phyloP scores from a whole-genome alignment of 2,888 invertebrate genomes.

The Athripsodes cinereus region DNA sequence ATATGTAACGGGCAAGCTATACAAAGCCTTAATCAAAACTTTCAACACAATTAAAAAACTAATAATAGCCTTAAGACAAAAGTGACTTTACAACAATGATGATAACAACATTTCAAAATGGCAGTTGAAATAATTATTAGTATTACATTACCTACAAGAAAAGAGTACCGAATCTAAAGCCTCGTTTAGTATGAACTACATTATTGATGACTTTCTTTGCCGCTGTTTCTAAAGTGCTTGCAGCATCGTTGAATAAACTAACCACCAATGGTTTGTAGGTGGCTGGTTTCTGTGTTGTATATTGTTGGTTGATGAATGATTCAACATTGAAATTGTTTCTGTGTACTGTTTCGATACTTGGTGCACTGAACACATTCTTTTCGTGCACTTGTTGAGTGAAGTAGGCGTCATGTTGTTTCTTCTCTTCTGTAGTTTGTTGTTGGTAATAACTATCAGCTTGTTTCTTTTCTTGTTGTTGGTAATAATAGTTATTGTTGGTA shows the following conservation, averaged over 20 bases:
- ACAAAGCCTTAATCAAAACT: no score
- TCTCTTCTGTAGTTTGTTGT: constrained; percentile 6
- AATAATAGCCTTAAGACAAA: no score
- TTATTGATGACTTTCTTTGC: constrained; percentile 24
- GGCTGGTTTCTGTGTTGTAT: constrained; percentile 20
- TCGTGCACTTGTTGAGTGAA: constrained; percentile 35
- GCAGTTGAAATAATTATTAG: background rate
- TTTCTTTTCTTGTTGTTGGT: background rate
- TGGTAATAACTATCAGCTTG: constrained; percentile 19
- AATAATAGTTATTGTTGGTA: constrained; percentile 32
- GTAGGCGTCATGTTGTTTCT: constrained; percentile 1
- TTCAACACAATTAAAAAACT: no score
- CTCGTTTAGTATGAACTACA: constrained; percentile 35
- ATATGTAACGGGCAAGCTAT: constrained; percentile 1
- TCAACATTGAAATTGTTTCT: constrained; percentile 3
- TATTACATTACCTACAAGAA: constrained; percentile 35
- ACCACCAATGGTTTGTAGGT: constrained; percentile 43
- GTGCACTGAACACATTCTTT: constrained; percentile 12
- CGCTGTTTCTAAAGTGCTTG: constrained; percentile 40
- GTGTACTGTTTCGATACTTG: background rate
- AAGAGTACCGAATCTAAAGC: constrained; percentile 42
- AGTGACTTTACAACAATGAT: background rate
- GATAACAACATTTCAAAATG: no score
- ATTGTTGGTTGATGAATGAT: background rate
- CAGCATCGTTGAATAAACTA: constrained; percentile 45